A percentile compares a stretch with the other conserved stretches of the same genome.
These are phyloP conservation scores for Piscicola geometra DNA, from an alignment of 2,888 invertebrate species.

Conservation along the genomic window DNA sequence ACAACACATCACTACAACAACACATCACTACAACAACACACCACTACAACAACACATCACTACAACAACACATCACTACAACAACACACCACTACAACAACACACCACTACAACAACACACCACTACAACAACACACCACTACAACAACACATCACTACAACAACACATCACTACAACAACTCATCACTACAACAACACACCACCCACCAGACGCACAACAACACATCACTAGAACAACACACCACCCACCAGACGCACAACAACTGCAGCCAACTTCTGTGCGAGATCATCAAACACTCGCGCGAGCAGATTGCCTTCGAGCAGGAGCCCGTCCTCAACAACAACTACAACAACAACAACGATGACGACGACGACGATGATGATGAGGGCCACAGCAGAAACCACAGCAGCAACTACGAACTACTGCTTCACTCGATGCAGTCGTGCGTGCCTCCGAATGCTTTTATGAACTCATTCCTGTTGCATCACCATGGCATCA, in stretches of 20 bases:
- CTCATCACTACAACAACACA: too few species aligned
- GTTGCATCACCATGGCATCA: too few species aligned
- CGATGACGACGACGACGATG: background rate
- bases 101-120: too few species aligned
- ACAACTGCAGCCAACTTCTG: constrained; percentile 80
- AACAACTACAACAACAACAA: background rate
- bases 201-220: background rate
- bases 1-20: too few species aligned
- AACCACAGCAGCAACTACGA: constrained; percentile 65
- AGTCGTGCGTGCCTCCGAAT: constrained; percentile 61
- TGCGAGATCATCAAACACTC: constrained; percentile 72
- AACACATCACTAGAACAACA: background rate
- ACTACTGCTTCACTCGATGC: constrained; percentile 66
- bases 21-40: too few species aligned
- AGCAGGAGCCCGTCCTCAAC: constrained; percentile 56
- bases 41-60: too few species aligned
- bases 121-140: too few species aligned
- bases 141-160: too few species aligned
- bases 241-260: constrained; percentile 65
- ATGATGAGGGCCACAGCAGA: background rate
- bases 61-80: too few species aligned
- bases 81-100: too few species aligned
- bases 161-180: too few species aligned
- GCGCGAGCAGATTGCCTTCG: constrained; percentile 53
- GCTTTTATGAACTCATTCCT: too few species aligned